Conservation (phyloP, 2,888 invertebrate species). For the Busseola fusca region DNA sequence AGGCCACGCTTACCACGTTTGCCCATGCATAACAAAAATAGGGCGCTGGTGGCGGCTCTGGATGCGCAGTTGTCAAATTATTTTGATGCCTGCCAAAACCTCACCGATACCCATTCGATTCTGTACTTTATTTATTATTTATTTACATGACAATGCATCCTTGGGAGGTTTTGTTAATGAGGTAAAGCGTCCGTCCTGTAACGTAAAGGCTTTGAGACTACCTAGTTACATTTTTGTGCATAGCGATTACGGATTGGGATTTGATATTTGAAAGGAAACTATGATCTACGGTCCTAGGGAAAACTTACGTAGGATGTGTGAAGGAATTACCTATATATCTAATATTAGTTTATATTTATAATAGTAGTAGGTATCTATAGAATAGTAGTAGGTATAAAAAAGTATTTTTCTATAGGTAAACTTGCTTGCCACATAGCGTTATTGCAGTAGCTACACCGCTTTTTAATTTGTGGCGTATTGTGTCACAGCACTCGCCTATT, state of each 20-base stretch:
- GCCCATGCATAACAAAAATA: too few species aligned
- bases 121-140: too few species aligned
- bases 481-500: too few species aligned
- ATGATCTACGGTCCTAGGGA: neutral
- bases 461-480: neutral
- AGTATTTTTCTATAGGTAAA: neutral
- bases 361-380: neutral
- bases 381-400: too few species aligned
- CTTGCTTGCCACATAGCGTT: too few species aligned
- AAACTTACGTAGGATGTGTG: neutral
- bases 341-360: too few species aligned
- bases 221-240: neutral
- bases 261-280: neutral
- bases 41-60: too few species aligned
- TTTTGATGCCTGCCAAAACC: too few species aligned
- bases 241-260: neutral
- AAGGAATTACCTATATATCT: neutral
- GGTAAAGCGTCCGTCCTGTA: neutral
- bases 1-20: too few species aligned
- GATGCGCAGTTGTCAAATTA: too few species aligned
- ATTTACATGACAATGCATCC: slow-evolving; percentile 36
- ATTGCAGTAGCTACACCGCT: too few species aligned
- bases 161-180: slow-evolving; percentile 5
- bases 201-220: slow-evolving; percentile 1
- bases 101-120: too few species aligned